Base-by-base conservation (phyloP, 2,888 invertebrate genomes). In the Anagyrus pseudococci region DNA sequence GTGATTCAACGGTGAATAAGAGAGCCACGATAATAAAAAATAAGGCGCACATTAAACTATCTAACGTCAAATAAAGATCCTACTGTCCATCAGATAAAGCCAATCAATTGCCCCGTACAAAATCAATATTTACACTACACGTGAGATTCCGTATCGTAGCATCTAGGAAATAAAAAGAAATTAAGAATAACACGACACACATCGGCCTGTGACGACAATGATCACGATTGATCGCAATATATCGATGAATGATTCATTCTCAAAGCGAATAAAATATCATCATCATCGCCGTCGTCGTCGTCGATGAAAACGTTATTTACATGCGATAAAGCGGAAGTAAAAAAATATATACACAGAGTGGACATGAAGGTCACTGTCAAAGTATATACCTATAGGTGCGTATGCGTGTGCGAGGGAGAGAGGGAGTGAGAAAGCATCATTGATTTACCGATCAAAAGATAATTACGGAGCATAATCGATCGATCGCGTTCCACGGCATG, bases 111-210 rank as follows among this genome's bases (percentile, higher is more conserved):
- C 33, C 13, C 8, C 8, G 15, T 37, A 2, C 23, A 2, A 8
- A 23, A 15, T 52, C n/a, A 23, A 52, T 23, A 52, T 52, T 52
- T 52, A 52, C 33, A 40, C 23, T 23, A n/a, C 4, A n/a, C 10
- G 17, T 20, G n/a, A n/a, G n/a, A n/a, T n/a, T n/a, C n/a, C n/a
- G n/a, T n/a, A n/a, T n/a, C n/a, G n/a, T n/a, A n/a, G n/a, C 15
- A 40, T 17, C 22, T 52, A 6, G n/a, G 15, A 52, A 40, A 22
- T 13, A 13, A 7, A 22, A 7, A 17, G n/a, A 40, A 20, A 23
- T 13, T 19, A 8, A 10, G 19, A 10, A 15, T 8, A n/a, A 20
- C 2, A n/a, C 2, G 23, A 52, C 37, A 17, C 7, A 23, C 40
- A n/a, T 23, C 23, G 7, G n/a, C n/a, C n/a, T 15, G 25, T 17